Base-by-base conservation (phyloP, 1,140 invertebrate genomes). In the Campoletis sonorensis region DNA sequence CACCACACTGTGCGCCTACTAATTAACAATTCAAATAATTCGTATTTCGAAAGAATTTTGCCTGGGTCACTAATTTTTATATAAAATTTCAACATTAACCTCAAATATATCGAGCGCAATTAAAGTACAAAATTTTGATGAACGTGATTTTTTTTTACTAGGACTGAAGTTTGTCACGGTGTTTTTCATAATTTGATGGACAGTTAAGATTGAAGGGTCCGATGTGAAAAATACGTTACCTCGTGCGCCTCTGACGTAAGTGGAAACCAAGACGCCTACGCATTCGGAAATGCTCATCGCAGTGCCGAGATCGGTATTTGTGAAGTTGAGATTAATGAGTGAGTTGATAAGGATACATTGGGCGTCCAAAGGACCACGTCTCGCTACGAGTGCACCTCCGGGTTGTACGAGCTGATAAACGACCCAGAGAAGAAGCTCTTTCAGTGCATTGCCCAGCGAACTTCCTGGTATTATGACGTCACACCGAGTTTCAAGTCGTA, bases 301-400 rank as follows among this genome's bases (percentile, higher is more conserved):
- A 82, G 95, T 95, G 83, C 93, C 94, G 30, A 96, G 91, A 88
- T 97, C 95, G 1, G 95, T 93, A 81, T 95, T 94, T 18, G 93
- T 91, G 86, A 95, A 96, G 82, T 95, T 93, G 58, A 96, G 90
- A 87, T 94, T 93, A 0, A 95, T 87, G 37, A 96, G 88, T 30
- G 94, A 94, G 18, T 95, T 94, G 54, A 97, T 92, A 64, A 97
- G 92, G 85, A 95, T 94, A 86, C 94, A 95, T 87, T 97, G 96
- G 1, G 95, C 96, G 93, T 97, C 97, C 10, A 97, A 90, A 18
- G 96, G 96, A n/a, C 96, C 96, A 82, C 94, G 93, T 79, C 94
- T 93, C 33, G 93, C 92, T 30, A 94, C 93, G 23, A 97, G 94
- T 8, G 96, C 94, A 27, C 96, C 96, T 15, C 94, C 93, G 8